Evolutionary conservation across 2,888 invertebrate species (phyloP).

Genomic region (Neoaliturus tenellus): DNA sequence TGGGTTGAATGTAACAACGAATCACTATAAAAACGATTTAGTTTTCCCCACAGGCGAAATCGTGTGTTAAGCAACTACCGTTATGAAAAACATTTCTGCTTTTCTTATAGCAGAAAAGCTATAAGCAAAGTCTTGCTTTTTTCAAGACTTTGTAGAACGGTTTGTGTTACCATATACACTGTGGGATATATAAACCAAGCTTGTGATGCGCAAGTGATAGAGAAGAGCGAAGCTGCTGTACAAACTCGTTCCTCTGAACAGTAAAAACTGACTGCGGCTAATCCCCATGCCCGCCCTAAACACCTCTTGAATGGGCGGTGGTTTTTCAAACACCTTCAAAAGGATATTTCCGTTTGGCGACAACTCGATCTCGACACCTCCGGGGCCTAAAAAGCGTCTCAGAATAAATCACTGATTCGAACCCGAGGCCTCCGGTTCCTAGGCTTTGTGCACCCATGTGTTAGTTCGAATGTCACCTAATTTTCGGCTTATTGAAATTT

Average conservation of each 20-base stretch:
- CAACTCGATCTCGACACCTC: conserved; percentile 28
- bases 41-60: no score
- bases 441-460: conserved; percentile 59
- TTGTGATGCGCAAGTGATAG: neutral
- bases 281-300: neutral
- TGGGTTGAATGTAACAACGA: no score
- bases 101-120: no score
- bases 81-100: no score
- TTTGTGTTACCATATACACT: no score
- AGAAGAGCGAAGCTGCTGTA: neutral
- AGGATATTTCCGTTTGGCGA: conserved; percentile 49
- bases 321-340: conserved; percentile 30
- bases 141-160: no score
- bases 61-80: no score
- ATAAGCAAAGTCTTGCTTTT: no score
- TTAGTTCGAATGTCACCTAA: conserved; percentile 65
- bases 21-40: no score
- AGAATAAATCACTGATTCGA: conserved; percentile 36
- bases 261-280: conserved; percentile 1
- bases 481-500: conserved; percentile 67
- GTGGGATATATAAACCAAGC: neutral
- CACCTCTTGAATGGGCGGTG: neutral
- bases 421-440: conserved; percentile 56
- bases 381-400: conserved; percentile 41
- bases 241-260: neutral